Conservation (phyloP, 2,797 vertebrate species). For the Chaenodraco wilsoni region DNA sequence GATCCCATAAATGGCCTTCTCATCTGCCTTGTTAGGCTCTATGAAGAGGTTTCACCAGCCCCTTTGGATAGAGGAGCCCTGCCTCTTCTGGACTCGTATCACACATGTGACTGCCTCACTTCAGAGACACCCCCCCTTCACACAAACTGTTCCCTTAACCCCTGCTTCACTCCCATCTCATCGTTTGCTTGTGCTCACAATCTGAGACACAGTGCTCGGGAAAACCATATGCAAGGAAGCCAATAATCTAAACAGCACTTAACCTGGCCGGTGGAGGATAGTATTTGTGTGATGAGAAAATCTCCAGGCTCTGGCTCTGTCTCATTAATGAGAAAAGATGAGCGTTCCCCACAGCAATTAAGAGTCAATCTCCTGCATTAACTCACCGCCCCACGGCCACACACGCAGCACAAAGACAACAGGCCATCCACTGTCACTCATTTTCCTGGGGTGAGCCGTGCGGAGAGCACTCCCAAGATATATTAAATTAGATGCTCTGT, state of each 20-base stretch:
- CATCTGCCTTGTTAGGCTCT: slow-evolving; percentile 84
- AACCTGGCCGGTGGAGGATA: slow-evolving; percentile 72
- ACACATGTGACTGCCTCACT: slow-evolving; percentile 77
- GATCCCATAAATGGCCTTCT: slow-evolving; percentile 84
- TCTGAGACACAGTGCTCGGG: slow-evolving; percentile 54
- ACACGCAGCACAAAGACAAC: slow-evolving; percentile 82
- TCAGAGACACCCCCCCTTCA: slow-evolving; percentile 55
- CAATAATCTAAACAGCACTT: slow-evolving; percentile 79
- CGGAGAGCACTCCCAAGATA: slow-evolving; percentile 66
- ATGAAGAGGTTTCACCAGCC: slow-evolving; percentile 71
- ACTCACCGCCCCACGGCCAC: slow-evolving; percentile 79
- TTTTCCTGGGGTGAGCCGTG: slow-evolving; percentile 70
- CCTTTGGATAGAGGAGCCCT: slow-evolving; percentile 57
- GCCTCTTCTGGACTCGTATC: slow-evolving; percentile 67
- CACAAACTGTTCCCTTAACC: slow-evolving; percentile 44
- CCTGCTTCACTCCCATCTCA: slow-evolving; percentile 54
- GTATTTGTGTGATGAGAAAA: slow-evolving; percentile 77
- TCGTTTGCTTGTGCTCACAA: slow-evolving; percentile 61
- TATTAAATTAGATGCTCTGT: slow-evolving; percentile 76
- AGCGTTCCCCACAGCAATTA: slow-evolving; percentile 83
- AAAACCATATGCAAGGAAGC: slow-evolving; percentile 62
- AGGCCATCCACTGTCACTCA: slow-evolving; percentile 79
- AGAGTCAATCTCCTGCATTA: slow-evolving; percentile 84
- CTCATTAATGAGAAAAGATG: slow-evolving; percentile 85
- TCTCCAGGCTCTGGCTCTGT: slow-evolving; percentile 74